Percentiles rank a stretch among this genome's conserved stretches.
Conservation (phyloP, 2,888 invertebrate genomes). For the Trichogramma evanescens region DNA sequence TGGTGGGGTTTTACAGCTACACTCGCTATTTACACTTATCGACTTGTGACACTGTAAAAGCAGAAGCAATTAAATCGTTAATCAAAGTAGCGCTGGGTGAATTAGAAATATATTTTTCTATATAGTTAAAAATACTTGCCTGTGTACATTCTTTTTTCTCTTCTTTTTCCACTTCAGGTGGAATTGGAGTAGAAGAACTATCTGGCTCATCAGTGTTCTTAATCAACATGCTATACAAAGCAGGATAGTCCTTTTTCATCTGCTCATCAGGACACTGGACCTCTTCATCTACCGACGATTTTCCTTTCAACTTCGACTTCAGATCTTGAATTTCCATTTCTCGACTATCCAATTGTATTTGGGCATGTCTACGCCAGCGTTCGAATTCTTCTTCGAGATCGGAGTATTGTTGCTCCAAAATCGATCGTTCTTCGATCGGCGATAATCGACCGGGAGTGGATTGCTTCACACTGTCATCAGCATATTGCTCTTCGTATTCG, state of each 20-base stretch:
- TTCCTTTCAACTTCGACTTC: conserved; percentile 37
- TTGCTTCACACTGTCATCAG: conserved; percentile 46
- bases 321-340: conserved; percentile 53
- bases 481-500: conserved; percentile 74
- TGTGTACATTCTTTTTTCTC: conserved; percentile 1
- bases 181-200: background rate
- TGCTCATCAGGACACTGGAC: conserved; percentile 33
- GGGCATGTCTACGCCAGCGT: conserved; percentile 51
- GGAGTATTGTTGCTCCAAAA: conserved; percentile 64
- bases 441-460: conserved; percentile 55
- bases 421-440: conserved; percentile 69
- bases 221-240: conserved; percentile 3
- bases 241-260: conserved; percentile 7
- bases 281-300: conserved; percentile 24
- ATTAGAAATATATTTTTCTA: no score
- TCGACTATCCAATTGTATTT: conserved; percentile 52
- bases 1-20: conserved; percentile 4
- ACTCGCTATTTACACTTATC: background rate
- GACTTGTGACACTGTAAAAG: conserved; percentile 14
- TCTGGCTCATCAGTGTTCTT: background rate
- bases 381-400: conserved; percentile 67
- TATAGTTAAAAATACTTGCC: background rate
- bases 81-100: no score
- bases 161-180: no score
- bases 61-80: background rate